Base-by-base conservation (phyloP, 2,797 vertebrate genomes). In the Ctenopoma kingsleyae region DNA sequence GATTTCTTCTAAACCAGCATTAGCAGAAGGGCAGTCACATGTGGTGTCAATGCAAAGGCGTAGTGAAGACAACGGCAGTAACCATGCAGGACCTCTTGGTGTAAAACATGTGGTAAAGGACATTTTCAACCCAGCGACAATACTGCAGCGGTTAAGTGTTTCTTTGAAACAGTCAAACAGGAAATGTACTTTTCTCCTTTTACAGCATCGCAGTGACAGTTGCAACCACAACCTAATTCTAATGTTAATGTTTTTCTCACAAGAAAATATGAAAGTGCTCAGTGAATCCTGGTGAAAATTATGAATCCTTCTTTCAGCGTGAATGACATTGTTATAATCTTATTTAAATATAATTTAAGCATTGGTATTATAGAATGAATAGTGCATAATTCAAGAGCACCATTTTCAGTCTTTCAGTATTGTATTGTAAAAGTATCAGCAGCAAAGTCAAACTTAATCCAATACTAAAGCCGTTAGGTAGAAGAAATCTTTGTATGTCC, bases 151-250 rank as follows among this genome's bases (percentile, higher is more conserved):
- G 62, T 70, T 69, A 38, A 55, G 30, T 54, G 46, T 70, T 84
- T 87, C 79, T 83, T 79, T 78, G 60, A 80, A 88, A 74, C 15
- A 38, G 52, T 65, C 38, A 20, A 66, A 80, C 49, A 80, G 64
- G 67, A 81, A 81, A 72, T 66, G 23, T 38, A 52, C 40, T 35
- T 74, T 68, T 74, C 23, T 74, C 57, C 59, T 65, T 57, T 47
- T 43, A 58, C 17, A 50, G 57, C 49, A 57, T 35, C n/a, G 16
- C 49, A 41, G 49, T n/a, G 52, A 64, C 55, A 55, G 22, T 72
- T 60, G 62, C 74, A 41, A 78, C 71, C 65, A 16, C 65, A 80
- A 70, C 62, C 17, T 71, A 62, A 68, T 63, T 74, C 67, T 43
- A 55, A 69, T 49, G 48, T 44, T 59, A 56, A 48, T 62, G 30